phyloP scores from a whole-genome alignment of 1,140 invertebrate species.

The Ptiloglossa arizonensis region DNA sequence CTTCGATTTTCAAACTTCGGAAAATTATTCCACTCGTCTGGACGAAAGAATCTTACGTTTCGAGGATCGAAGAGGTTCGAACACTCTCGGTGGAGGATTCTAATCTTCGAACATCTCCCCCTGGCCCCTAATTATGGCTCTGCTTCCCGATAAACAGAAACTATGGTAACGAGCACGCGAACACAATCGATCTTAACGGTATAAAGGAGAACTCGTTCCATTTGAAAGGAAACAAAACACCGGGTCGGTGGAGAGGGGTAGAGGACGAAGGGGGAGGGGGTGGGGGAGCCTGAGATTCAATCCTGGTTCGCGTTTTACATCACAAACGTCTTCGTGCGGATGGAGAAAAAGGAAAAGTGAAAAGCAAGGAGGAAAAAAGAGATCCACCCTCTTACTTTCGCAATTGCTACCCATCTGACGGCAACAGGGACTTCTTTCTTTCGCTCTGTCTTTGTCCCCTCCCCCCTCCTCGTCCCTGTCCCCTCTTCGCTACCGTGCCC shows the following conservation, averaged over 20 bases:
- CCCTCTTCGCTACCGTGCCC: neutral
- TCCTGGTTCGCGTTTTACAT: conserved; percentile 16
- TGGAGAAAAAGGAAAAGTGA: neutral
- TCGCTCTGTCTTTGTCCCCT: neutral
- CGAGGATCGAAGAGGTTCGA: too few species aligned
- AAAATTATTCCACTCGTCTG: too few species aligned
- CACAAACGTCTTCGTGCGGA: neutral
- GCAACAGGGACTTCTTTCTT: conserved; percentile 21
- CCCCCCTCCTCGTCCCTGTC: neutral
- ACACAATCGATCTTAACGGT: neutral
- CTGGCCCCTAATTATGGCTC: too few species aligned
- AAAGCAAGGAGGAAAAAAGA: neutral
- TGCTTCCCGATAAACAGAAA: too few species aligned
- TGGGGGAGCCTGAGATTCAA: neutral
- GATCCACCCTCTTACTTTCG: conserved; percentile 25
- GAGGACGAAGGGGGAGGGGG: neutral
- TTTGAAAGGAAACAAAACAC: neutral
- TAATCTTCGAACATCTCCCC: too few species aligned
- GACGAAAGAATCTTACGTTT: too few species aligned
- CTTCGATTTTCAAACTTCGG: too few species aligned
- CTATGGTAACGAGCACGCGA: neutral
- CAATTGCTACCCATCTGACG: conserved; percentile 33
- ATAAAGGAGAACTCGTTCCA: neutral
- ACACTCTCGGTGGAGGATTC: too few species aligned
- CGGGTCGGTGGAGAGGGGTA: too few species aligned